phyloP scores from a whole-genome alignment of 2,888 invertebrate species.

The Tiphia femorata region DNA sequence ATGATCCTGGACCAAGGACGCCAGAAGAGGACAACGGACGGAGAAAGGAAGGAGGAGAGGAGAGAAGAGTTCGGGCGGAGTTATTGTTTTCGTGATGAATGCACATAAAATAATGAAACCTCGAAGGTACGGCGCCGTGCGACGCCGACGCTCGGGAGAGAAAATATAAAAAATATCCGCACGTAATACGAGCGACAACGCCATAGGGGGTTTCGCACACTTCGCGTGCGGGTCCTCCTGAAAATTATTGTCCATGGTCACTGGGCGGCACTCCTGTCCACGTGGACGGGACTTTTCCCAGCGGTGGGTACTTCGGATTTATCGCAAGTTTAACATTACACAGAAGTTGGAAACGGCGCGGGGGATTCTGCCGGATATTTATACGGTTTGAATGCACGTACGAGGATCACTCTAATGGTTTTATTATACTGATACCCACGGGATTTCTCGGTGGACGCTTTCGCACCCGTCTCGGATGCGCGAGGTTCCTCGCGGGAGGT shows the following conservation, averaged over 20 bases:
- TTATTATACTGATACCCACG: slow-evolving; percentile 67
- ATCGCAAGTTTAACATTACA: slow-evolving; percentile 64
- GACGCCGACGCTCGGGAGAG: too few species aligned
- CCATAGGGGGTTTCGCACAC: slow-evolving; percentile 57
- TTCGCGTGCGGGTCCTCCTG: slow-evolving; percentile 38
- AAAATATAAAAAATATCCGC: slow-evolving; percentile 54
- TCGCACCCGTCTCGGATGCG: slow-evolving; percentile 37
- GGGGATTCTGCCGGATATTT: slow-evolving; percentile 67
- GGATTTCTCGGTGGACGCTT: slow-evolving; percentile 50
- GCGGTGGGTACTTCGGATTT: slow-evolving; percentile 58
- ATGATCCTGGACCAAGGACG: not conserved
- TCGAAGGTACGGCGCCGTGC: slow-evolving; percentile 52
- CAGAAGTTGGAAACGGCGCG: slow-evolving; percentile 66
- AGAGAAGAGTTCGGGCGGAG: slow-evolving; percentile 41
- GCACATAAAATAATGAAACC: slow-evolving; percentile 64
- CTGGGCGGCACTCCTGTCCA: slow-evolving; percentile 3
- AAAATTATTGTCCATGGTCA: slow-evolving; percentile 48
- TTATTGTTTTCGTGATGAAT: slow-evolving; percentile 61
- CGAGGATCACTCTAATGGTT: slow-evolving; percentile 69
- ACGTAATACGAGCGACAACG: slow-evolving; percentile 59
- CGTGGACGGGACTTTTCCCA: slow-evolving; percentile 21
- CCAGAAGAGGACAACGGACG: not conserved
- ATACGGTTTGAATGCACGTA: slow-evolving; percentile 68
- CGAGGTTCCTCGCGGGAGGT: too few species aligned
- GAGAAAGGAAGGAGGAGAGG: slow-evolving; percentile 2